Percentiles rank a stretch among this genome's conserved stretches.
Evolutionary conservation across 1,140 invertebrate species (phyloP).

Genomic region (Drosophila equinoxialis): DNA sequence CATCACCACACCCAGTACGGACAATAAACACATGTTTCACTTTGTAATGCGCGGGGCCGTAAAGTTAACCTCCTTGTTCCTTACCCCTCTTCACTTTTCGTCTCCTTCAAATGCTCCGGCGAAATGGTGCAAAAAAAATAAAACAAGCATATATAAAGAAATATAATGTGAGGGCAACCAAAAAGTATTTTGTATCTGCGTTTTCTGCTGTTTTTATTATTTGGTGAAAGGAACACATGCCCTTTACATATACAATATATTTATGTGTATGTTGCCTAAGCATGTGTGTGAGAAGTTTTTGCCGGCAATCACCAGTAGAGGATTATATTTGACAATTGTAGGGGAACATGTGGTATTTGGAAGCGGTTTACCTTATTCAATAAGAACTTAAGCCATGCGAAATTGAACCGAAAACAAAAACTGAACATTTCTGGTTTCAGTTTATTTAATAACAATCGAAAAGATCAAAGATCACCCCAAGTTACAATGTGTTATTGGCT

Average conservation of each 20-base stretch:
- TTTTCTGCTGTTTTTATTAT: slow-evolving; percentile 37
- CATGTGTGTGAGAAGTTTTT: slow-evolving; percentile 44
- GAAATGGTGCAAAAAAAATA: slow-evolving; percentile 12
- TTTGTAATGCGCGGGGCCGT: slow-evolving; percentile 74
- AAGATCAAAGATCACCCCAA: not conserved
- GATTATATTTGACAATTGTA: slow-evolving; percentile 65
- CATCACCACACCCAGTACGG: slow-evolving; percentile 17
- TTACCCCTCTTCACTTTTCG: too few relatives aligned
- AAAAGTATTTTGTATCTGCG: slow-evolving; percentile 61
- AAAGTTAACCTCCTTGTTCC: slow-evolving; percentile 44
- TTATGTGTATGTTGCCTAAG: not conserved
- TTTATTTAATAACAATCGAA: not conserved
- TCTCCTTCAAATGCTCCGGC: not conserved
- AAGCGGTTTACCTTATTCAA: slow-evolving; percentile 15
- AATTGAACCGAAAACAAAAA: slow-evolving; percentile 19
- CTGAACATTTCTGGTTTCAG: not conserved
- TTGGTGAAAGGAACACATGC: slow-evolving; percentile 57
- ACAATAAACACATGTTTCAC: slow-evolving; percentile 79
- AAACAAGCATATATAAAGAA: slow-evolving; percentile 19
- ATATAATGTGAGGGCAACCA: slow-evolving; percentile 58
- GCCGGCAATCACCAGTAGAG: slow-evolving; percentile 36
- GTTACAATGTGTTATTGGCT: too few relatives aligned
- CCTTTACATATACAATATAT: slow-evolving; percentile 26
- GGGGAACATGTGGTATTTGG: slow-evolving; percentile 34
- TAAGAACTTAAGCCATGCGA: slow-evolving; percentile 44